Percentiles rank a stretch among this genome's conserved stretches.
Conservation (phyloP, 2,113 vertebrate species). For the Smithornis capensis region DNA sequence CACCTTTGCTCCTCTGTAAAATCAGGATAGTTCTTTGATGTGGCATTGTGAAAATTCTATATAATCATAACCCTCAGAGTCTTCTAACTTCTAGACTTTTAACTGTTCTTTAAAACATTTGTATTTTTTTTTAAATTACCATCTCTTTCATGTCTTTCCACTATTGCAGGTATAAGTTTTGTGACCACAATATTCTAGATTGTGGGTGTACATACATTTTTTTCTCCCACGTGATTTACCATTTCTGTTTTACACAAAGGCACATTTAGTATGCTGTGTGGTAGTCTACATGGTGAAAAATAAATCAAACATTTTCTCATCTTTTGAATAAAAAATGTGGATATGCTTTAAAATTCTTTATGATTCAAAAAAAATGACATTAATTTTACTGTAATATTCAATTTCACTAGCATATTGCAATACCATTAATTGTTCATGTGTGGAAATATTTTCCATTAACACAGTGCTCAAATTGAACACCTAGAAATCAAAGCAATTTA, state of each 20-base stretch:
- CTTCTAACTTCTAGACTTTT: neutral
- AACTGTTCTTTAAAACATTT: neutral
- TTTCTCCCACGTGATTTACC: neutral
- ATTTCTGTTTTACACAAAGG: neutral
- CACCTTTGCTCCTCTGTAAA: neutral
- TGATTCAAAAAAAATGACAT: neutral
- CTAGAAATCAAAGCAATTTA: neutral
- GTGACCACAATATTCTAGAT: neutral
- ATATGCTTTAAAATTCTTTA: neutral
- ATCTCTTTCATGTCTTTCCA: neutral
- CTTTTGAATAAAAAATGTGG: neutral
- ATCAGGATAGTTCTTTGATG: neutral
- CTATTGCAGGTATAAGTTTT: neutral
- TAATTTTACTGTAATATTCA: neutral
- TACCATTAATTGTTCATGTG: neutral
- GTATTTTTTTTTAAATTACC: neutral
- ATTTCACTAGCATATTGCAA: neutral
- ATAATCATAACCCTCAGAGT: neutral
- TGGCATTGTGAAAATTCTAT: neutral
- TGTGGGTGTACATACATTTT: neutral
- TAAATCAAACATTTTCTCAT: neutral
- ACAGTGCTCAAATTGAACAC: neutral
- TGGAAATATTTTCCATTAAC: neutral
- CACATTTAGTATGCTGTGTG: neutral
- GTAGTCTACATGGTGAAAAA: neutral